Evolutionary conservation across 2,888 invertebrate species (phyloP).

Genomic region (Calameuta filiformis): DNA sequence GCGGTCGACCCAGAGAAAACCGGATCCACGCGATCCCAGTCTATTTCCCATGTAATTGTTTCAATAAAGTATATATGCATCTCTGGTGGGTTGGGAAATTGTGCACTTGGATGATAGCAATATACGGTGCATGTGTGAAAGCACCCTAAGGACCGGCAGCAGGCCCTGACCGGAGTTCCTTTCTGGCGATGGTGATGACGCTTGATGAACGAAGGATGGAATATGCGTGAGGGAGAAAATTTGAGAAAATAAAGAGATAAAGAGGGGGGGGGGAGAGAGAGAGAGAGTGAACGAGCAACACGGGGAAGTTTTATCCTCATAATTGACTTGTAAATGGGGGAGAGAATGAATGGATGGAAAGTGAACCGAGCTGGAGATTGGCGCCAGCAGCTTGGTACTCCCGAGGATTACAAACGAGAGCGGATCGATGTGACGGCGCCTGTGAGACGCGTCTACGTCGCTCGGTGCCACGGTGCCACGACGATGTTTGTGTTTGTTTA

Average conservation of each 20-base stretch:
- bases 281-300: constrained; percentile 2
- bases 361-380: constrained; percentile 20
- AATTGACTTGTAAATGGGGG: not conserved
- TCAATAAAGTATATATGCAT: too few relatives aligned
- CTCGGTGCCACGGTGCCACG: constrained; percentile 7
- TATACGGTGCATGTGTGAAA: too few relatives aligned
- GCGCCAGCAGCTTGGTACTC: constrained; percentile 19
- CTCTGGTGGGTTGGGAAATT: too few relatives aligned
- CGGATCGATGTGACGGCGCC: constrained; percentile 46
- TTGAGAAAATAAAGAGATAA: not conserved
- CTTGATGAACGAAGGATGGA: not conserved
- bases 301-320: constrained; percentile 6
- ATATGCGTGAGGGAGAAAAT: not conserved
- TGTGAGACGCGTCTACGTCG: constrained; percentile 33
- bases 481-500: constrained; percentile 24
- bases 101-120: too few relatives aligned
- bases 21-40: too few relatives aligned
- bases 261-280: constrained; percentile 2
- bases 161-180: too few relatives aligned
- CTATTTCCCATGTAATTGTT: too few relatives aligned
- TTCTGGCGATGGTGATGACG: too few relatives aligned
- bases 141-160: too few relatives aligned
- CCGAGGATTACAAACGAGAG: constrained; percentile 29
- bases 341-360: constrained; percentile 2
- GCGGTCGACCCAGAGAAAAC: not conserved